A percentile compares a stretch with the other conserved stretches of the same genome.
These are phyloP conservation scores for Paramuricea clavata DNA, from an alignment of 92 coral and sea anemone genomes.

Conservation along the genomic window DNA sequence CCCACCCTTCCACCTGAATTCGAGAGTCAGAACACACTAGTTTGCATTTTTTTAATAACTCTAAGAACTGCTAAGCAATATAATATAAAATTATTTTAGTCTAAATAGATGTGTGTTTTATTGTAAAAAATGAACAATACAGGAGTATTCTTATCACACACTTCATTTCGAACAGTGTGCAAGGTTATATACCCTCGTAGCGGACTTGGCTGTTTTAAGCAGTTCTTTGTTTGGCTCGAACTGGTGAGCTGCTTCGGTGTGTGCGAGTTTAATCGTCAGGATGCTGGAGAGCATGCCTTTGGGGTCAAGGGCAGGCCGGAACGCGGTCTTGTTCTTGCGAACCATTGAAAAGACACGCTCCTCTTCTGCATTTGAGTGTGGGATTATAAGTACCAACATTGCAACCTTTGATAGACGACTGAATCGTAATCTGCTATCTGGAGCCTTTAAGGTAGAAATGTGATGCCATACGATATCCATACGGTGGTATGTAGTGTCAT, in stretches of 20 bases:
- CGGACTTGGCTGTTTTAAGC: slow-evolving; percentile 42
- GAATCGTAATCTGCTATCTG: slow-evolving; percentile 59
- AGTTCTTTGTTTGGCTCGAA: slow-evolving; percentile 18
- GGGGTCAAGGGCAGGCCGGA: slow-evolving; percentile 57
- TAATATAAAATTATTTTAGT: too few relatives aligned
- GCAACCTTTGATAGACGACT: slow-evolving; percentile 59
- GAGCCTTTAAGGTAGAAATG: slow-evolving; percentile 44
- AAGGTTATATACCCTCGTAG: too few relatives aligned
- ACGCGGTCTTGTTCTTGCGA: too few relatives aligned
- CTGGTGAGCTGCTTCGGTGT: not conserved
- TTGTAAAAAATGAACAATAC: too few relatives aligned
- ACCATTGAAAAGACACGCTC: slow-evolving; percentile 70
- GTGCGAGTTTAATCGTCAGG: slow-evolving; percentile 57
- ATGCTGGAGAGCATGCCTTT: slow-evolving; percentile 61
- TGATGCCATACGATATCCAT: slow-evolving; percentile 69
- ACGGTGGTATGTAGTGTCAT: slow-evolving; percentile 51
- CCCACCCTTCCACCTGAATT: too few relatives aligned
- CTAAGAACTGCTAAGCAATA: too few relatives aligned
- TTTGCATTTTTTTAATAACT: too few relatives aligned
- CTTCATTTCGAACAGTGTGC: too few relatives aligned
- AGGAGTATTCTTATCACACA: too few relatives aligned
- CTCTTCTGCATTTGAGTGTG: slow-evolving; percentile 69
- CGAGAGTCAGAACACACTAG: too few relatives aligned
- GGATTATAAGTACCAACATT: slow-evolving; percentile 57
- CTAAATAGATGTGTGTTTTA: too few relatives aligned